phyloP scores from a whole-genome alignment of 2,797 vertebrate genomes.

The Adrianichthys oophorus region DNA sequence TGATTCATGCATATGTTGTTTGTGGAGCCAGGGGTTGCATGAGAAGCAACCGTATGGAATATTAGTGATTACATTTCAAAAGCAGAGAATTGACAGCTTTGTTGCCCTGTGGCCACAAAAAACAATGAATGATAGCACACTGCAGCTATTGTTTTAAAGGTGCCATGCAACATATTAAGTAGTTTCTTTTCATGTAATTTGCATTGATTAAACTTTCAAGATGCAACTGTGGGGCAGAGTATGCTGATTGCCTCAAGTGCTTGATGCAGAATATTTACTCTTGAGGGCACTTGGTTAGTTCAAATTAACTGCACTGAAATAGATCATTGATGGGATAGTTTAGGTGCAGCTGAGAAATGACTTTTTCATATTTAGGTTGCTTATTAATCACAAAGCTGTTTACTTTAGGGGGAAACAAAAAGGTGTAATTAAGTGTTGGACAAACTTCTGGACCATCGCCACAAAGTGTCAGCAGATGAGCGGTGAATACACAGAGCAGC shows the following conservation, averaged over 20 bases:
- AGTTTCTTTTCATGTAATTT: conserved; percentile 69
- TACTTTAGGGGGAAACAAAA: neutral
- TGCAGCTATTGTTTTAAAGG: conserved; percentile 35
- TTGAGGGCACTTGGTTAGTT: conserved; percentile 73
- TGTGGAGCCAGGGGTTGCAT: conserved; percentile 10
- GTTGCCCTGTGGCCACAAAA: conserved; percentile 18
- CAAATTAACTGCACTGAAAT: conserved; percentile 65
- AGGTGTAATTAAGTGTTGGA: conserved; percentile 8
- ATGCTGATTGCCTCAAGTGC: conserved; percentile 71
- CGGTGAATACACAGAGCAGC: conserved; percentile 51
- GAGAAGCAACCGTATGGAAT: conserved; percentile 6
- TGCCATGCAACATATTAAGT: conserved; percentile 56
- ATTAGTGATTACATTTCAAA: conserved; percentile 6
- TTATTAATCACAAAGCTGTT: neutral
- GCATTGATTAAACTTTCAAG: conserved; percentile 79
- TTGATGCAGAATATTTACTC: conserved; percentile 67
- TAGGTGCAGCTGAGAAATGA: neutral
- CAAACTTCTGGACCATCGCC: conserved; percentile 14
- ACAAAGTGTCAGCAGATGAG: conserved; percentile 29
- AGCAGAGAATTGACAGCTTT: conserved; percentile 7
- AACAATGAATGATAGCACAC: conserved; percentile 12
- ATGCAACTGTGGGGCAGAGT: conserved; percentile 57
- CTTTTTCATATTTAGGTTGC: conserved; percentile 7
- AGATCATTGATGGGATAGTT: conserved; percentile 45
- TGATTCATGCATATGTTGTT: conserved; percentile 19